phyloP scores from a whole-genome alignment of 2,113 vertebrate genomes.

The Tichodroma muraria region DNA sequence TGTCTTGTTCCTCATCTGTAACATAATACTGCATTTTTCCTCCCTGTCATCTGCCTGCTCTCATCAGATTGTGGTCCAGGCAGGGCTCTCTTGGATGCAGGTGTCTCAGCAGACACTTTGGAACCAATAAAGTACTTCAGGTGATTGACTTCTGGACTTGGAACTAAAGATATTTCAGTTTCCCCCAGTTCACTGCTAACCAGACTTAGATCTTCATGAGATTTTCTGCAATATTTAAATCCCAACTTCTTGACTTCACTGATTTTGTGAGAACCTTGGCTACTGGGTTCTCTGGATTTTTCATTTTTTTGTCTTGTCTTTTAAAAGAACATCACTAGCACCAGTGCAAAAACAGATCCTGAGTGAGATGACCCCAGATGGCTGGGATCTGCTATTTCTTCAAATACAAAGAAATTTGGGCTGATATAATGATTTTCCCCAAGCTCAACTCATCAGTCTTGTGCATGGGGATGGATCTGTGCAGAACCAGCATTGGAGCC shows the following conservation, averaged over 20 bases:
- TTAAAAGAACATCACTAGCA: background rate
- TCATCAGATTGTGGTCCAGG: background rate
- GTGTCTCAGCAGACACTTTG: background rate
- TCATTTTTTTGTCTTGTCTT: background rate
- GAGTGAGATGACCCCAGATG: background rate
- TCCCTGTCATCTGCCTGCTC: background rate
- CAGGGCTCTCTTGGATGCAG: background rate
- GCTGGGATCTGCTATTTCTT: background rate
- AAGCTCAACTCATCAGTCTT: background rate
- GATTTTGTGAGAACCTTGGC: background rate
- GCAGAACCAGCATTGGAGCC: background rate
- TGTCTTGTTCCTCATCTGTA: background rate
- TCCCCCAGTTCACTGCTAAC: background rate
- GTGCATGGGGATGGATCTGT: background rate
- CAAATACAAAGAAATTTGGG: background rate
- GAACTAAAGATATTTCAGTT: background rate
- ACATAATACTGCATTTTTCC: background rate
- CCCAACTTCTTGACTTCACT: background rate
- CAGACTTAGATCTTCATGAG: background rate
- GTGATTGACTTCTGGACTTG: background rate
- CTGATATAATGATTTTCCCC: background rate
- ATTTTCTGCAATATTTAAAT: background rate
- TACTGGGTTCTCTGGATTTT: background rate
- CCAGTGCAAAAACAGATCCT: background rate
- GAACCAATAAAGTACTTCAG: background rate